Evolutionary conservation across 2,113 vertebrate genomes (phyloP), one percentile per base, ranked within the genome.

Genomic region (Atherinomorus stipes): DNA sequence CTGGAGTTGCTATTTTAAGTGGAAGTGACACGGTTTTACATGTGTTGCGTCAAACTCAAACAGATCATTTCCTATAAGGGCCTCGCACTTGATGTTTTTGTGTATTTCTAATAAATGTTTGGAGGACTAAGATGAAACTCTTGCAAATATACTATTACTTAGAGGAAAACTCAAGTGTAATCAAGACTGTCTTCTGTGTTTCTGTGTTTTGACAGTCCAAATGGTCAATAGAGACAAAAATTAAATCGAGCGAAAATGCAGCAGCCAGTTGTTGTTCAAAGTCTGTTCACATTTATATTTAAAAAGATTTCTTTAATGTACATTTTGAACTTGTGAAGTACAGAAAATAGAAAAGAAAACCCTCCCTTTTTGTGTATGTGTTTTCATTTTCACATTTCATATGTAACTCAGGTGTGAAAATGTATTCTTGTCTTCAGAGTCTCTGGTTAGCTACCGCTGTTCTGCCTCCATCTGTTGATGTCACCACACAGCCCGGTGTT

Each of bases 1-100:
- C 59, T 54, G 34, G 23, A 34, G 11, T 67, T 44, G 49, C 26
- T 52, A 34, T 45, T 23, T 60, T 40, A 70, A 28, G 21, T 21
- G 34, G 63, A 57, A 40, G 11, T 8, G 19, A n/a, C n/a, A 13
- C 51, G 47, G 11, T 64, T 66, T 75, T 34, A 8, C 16, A 49
- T 23, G 34, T 37, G 31, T 62, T 66, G 34, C 40, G 66, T 31
- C 23, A 61, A 22, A 50, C 16, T 13, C 40, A 1, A 72, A 19
- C 3, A 34, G 38, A 63, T 49, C 4, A 60, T 28, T 34, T 47
- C 8, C 18, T 19, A 19, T 6, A 1, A 4, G 25, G 8, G 2
- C 15, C 18, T 4, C 11, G 37, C 4, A 31, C 11, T 19, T 19
- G 25, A 2, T 26, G 11, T 53, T 23, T 56, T 28, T 9, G 23